These are phyloP conservation scores for Serranus cabrilla DNA, from an alignment of 2,797 vertebrate species.

Conservation along the genomic window DNA sequence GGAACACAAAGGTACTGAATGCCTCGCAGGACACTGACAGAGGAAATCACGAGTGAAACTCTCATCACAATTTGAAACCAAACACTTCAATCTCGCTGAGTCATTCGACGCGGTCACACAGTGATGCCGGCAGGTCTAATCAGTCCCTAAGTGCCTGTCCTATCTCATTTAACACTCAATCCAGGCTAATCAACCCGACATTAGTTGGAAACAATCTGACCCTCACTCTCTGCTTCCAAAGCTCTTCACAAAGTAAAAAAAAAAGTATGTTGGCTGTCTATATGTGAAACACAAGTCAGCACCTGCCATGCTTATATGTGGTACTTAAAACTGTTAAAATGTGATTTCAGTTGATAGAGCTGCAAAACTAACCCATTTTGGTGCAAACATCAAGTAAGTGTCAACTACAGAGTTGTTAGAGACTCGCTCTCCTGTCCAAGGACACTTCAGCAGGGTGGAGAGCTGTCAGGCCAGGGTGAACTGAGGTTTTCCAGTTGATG, in stretches of 20 bases:
- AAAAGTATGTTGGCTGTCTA: not conserved
- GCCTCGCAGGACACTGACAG: not conserved
- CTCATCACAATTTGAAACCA: constrained; percentile 17
- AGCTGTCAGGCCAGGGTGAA: constrained; percentile 26
- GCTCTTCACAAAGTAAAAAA: constrained; percentile 4
- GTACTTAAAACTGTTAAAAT: not conserved
- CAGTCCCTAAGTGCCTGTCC: constrained; percentile 58
- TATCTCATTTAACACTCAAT: constrained; percentile 55
- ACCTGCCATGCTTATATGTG: not conserved
- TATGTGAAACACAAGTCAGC: constrained; percentile 5
- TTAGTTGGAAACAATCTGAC: constrained; percentile 46
- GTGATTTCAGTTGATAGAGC: not conserved
- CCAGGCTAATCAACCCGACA: constrained; percentile 32
- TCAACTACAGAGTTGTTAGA: constrained; percentile 1
- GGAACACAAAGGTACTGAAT: not conserved
- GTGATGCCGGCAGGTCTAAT: constrained; percentile 58
- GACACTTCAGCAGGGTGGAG: not conserved
- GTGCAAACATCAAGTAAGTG: not conserved
- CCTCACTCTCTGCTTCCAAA: constrained; percentile 18
- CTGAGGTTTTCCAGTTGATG: constrained; percentile 27
- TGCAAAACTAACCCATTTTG: constrained; percentile 15
- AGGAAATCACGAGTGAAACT: not conserved
- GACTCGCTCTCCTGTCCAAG: not conserved
- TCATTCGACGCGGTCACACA: constrained; percentile 40
- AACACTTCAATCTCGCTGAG: constrained; percentile 40